These are phyloP conservation scores for Mionectes olivaceus DNA, from an alignment of 2,797 vertebrate species.

Conservation along the genomic window DNA sequence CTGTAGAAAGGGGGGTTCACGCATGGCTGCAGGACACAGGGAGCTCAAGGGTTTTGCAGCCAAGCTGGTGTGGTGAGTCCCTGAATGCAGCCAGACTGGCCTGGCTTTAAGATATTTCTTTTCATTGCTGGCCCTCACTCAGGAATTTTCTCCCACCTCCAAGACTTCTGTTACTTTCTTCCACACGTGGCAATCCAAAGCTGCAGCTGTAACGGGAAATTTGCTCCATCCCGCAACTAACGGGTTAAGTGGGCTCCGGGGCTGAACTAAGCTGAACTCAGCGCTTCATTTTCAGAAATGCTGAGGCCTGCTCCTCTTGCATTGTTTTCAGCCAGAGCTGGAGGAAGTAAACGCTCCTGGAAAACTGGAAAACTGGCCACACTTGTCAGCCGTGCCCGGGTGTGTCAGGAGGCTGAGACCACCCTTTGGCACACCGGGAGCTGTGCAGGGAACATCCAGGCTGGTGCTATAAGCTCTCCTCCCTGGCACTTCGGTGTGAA, in stretches of 20 bases:
- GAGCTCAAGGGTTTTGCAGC: background rate
- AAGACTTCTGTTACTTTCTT: background rate
- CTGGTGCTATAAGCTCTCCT: background rate
- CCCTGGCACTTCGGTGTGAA: background rate
- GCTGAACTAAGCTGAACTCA: constrained; percentile 56
- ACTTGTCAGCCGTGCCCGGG: accelerated
- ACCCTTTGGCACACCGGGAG: background rate
- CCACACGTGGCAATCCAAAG: accelerated
- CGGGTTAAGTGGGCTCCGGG: background rate
- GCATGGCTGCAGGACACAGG: background rate
- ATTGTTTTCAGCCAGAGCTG: constrained; percentile 19
- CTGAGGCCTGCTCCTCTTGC: constrained; percentile 12
- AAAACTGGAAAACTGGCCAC: background rate
- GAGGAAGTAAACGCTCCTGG: constrained; percentile 3
- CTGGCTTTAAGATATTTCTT: background rate
- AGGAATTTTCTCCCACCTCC: background rate
- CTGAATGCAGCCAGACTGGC: background rate
- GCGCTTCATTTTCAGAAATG: constrained; percentile 22
- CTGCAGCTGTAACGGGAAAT: accelerated
- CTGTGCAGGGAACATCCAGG: background rate
- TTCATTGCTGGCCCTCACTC: accelerated
- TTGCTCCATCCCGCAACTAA: background rate
- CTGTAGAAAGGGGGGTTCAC: background rate
- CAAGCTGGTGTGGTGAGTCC: background rate
- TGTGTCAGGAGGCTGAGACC: background rate